Percentiles rank a stretch among this genome's conserved stretches.
These are phyloP conservation scores for Magallana nippona DNA, from an alignment of 2,888 invertebrate genomes.

Conservation along the genomic window DNA sequence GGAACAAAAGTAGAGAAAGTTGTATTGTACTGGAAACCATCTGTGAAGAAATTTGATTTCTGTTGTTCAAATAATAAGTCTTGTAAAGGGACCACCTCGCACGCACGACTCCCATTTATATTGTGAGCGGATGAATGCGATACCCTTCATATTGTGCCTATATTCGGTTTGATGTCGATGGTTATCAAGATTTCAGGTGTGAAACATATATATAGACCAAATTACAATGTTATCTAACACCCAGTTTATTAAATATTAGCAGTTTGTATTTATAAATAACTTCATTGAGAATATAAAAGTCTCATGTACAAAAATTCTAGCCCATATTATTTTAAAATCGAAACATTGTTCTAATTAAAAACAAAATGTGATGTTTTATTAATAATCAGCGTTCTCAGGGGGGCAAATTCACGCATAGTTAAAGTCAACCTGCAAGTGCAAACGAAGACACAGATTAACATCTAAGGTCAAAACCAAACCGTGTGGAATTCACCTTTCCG, in stretches of 20 bases:
- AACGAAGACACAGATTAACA: slow-evolving; percentile 18
- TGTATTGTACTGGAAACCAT: slow-evolving; percentile 25
- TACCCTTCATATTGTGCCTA: slow-evolving; percentile 5
- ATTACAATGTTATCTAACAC: slow-evolving; percentile 8
- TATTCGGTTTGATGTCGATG: slow-evolving; percentile 16
- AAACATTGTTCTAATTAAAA: neutral
- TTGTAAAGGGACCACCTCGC: slow-evolving; percentile 9
- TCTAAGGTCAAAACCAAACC: slow-evolving; percentile 18
- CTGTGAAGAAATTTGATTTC: slow-evolving; percentile 31
- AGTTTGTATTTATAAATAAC: slow-evolving; percentile 11
- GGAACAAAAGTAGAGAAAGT: slow-evolving; percentile 9
- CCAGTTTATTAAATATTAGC: slow-evolving; percentile 26
- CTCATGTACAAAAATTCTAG: neutral
- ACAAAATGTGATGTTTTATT: neutral
- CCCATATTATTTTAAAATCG: neutral
- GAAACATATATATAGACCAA: slow-evolving; percentile 24
- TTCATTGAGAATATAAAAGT: neutral
- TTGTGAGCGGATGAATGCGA: neutral
- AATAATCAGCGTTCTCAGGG: neutral
- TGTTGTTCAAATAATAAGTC: slow-evolving; percentile 24
- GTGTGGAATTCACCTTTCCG: slow-evolving; percentile 27
- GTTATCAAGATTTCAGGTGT: slow-evolving; percentile 17
- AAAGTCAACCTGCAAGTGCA: slow-evolving; percentile 11
- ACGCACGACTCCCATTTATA: slow-evolving; percentile 29
- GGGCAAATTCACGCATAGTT: slow-evolving; percentile 12